Conservation (phyloP, 2,113 vertebrate species). For the Progne subis region DNA sequence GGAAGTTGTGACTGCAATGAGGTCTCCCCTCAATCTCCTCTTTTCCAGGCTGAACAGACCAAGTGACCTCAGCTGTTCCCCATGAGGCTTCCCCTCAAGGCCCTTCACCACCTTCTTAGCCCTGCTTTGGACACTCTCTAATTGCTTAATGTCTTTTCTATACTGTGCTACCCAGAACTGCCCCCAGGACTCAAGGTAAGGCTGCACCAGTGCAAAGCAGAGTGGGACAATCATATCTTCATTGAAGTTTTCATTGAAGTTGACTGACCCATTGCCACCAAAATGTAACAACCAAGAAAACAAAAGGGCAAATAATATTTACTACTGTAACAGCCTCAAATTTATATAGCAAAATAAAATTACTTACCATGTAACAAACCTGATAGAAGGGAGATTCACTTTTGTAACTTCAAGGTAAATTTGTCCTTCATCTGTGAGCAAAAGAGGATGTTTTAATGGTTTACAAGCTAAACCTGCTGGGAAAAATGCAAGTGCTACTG, state of each 20-base stretch:
- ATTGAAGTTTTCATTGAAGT: not conserved
- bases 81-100: rapidly evolving
- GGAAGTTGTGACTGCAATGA: rapidly evolving
- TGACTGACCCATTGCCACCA: not conserved
- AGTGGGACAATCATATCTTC: rapidly evolving
- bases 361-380: not conserved
- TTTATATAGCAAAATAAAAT: not conserved
- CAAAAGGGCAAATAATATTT: not conserved
- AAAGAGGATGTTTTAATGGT: not conserved
- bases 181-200: rapidly evolving
- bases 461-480: not conserved
- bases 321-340: not conserved
- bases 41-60: not conserved
- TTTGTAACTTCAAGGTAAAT: not conserved
- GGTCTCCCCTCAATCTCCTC: not conserved
- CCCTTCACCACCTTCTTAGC: not conserved
- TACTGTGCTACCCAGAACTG: not conserved
- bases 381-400: not conserved
- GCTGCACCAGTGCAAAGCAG: not conserved
- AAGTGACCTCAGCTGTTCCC: not conserved
- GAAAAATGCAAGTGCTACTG: not conserved
- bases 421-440: not conserved
- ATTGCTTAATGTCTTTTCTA: not conserved
- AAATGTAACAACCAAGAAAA: not conserved
- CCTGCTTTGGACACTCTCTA: not conserved